A percentile compares a stretch with the other conserved stretches of the same genome.
phyloP scores from a whole-genome alignment of 2,797 vertebrate genomes.

The Choloepus didactylus region DNA sequence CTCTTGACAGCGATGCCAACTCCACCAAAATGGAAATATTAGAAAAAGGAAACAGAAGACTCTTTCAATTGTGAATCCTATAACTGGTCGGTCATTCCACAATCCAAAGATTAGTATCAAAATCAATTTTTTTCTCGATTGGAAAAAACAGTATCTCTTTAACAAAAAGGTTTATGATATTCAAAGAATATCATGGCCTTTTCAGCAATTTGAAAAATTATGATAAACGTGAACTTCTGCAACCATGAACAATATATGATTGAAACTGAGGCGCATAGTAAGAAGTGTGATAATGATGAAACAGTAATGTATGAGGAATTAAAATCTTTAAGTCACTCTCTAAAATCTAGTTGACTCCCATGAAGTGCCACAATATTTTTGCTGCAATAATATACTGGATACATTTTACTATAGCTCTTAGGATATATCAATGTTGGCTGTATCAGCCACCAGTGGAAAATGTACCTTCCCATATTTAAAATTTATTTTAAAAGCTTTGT shows the following conservation, averaged over 20 bases:
- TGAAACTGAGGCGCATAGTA: neutral
- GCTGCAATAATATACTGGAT: neutral
- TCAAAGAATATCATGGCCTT: neutral
- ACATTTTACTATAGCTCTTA: neutral
- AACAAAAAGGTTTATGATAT: neutral
- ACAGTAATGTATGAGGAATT: neutral
- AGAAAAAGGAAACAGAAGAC: neutral
- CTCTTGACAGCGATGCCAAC: neutral
- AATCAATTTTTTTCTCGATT: neutral
- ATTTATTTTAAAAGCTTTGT: neutral
- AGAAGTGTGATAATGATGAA: neutral
- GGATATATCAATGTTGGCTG: no score
- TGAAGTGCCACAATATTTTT: no score
- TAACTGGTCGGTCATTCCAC: neutral
- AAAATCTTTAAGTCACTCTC: neutral
- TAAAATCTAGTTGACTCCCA: neutral
- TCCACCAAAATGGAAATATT: constrained; percentile 34
- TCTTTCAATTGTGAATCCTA: neutral
- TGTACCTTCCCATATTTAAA: neutral
- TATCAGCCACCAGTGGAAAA: neutral
- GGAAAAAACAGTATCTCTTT: constrained; percentile 11
- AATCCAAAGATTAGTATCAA: neutral
- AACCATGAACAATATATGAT: neutral
- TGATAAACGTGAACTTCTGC: neutral
- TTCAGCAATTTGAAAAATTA: constrained; percentile 18